phyloP scores from a whole-genome alignment of 2,888 invertebrate species.

The Lochmaea capreae region DNA sequence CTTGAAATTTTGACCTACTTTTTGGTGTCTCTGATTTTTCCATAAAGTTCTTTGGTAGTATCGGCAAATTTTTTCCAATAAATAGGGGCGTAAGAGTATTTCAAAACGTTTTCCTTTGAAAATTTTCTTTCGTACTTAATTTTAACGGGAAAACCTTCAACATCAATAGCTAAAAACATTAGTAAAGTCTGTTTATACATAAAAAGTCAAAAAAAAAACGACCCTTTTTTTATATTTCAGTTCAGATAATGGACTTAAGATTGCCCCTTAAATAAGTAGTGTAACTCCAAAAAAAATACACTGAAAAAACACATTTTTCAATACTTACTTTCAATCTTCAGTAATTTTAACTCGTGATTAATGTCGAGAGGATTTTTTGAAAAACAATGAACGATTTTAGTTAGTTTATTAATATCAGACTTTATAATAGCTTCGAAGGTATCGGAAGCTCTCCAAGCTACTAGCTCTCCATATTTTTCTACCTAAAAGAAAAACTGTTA shows the following conservation, averaged over 20 bases:
- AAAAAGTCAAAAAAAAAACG: too few relatives aligned
- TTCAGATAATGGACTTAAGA: too few relatives aligned
- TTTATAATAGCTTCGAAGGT: conserved; percentile 81
- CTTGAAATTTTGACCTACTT: conserved; percentile 49
- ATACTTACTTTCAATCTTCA: conserved; percentile 82
- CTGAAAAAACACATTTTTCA: too few relatives aligned
- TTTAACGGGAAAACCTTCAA: conserved; percentile 71
- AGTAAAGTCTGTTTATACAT: background rate
- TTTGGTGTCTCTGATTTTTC: conserved; percentile 58
- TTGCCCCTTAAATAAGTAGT: too few relatives aligned
- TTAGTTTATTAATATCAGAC: conserved; percentile 81
- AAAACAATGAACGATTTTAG: conserved; percentile 78
- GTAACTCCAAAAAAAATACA: too few relatives aligned
- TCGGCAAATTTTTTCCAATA: conserved; percentile 60
- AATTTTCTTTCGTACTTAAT: conserved; percentile 66
- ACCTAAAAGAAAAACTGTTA: conserved; percentile 68
- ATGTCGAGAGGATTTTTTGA: conserved; percentile 79
- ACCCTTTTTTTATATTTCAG: too few relatives aligned
- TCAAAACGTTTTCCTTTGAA: conserved; percentile 61
- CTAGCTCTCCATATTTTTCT: conserved; percentile 81
- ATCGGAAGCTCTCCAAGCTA: conserved; percentile 84
- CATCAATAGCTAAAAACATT: conserved; percentile 69
- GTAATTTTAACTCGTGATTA: conserved; percentile 80
- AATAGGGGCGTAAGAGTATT: conserved; percentile 58
- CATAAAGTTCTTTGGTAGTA: conserved; percentile 58